Conservation (phyloP, 2,113 vertebrate genomes). For the Lipophrys pholis region DNA sequence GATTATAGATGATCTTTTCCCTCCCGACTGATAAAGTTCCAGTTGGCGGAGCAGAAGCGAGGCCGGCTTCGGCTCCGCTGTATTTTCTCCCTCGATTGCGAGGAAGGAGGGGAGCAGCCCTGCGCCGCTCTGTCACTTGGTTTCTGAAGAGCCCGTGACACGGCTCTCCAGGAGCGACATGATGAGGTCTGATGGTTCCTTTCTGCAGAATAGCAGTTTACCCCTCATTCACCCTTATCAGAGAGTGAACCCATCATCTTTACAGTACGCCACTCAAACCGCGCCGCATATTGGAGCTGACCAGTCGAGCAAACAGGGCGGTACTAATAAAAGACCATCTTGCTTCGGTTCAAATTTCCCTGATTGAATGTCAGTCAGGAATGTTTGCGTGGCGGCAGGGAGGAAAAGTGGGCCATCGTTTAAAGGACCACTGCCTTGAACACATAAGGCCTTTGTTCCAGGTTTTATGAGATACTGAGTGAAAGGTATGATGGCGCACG, state of each 20-base stretch:
- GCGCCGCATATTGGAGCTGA: slow-evolving; percentile 79
- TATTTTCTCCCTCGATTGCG: slow-evolving; percentile 26
- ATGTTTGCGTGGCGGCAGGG: slow-evolving; percentile 80
- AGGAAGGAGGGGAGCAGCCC: slow-evolving; percentile 27
- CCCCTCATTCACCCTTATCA: slow-evolving; percentile 84
- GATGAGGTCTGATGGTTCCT: slow-evolving; percentile 84
- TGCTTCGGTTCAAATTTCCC: slow-evolving; percentile 84
- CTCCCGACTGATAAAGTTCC: slow-evolving; percentile 67
- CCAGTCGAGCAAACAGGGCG: slow-evolving; percentile 83
- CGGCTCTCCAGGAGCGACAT: slow-evolving; percentile 77
- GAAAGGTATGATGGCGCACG: slow-evolving; percentile 68
- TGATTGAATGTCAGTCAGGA: slow-evolving; percentile 87
- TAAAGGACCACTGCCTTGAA: slow-evolving; percentile 73
- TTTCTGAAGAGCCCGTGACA: slow-evolving; percentile 78
- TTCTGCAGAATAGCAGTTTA: slow-evolving; percentile 85
- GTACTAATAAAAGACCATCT: slow-evolving; percentile 84
- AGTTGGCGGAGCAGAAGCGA: slow-evolving; percentile 66
- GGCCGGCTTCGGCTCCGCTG: slow-evolving; percentile 41
- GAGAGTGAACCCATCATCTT: slow-evolving; percentile 78
- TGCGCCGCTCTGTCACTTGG: slow-evolving; percentile 64
- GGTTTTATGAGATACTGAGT: slow-evolving; percentile 71
- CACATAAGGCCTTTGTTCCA: slow-evolving; percentile 77
- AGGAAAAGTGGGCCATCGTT: slow-evolving; percentile 76
- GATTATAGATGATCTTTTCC: slow-evolving; percentile 67
- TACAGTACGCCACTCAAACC: slow-evolving; percentile 73